phyloP scores from a whole-genome alignment of 2,113 vertebrate genomes.

The Capreolus pygargus region DNA sequence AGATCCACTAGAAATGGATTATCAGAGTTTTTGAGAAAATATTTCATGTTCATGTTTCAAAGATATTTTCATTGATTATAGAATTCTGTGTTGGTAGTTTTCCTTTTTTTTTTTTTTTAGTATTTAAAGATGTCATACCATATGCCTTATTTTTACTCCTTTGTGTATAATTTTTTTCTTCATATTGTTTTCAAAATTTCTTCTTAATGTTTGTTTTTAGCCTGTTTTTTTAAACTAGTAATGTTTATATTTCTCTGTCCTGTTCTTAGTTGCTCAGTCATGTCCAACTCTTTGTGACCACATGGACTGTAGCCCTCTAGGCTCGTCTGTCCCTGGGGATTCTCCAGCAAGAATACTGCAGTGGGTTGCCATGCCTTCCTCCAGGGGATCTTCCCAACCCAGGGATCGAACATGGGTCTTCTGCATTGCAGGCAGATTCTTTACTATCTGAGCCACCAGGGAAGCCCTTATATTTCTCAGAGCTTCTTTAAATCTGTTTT shows the following conservation, averaged over 20 bases:
- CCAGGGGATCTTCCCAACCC: no score
- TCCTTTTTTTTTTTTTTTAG: neutral
- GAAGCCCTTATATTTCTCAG: no score
- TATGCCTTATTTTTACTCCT: neutral
- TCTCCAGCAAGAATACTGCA: no score
- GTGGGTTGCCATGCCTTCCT: no score
- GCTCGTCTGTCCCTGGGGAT: no score
- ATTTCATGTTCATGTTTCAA: neutral
- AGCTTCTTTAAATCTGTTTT: neutral
- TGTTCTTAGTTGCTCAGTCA: no score
- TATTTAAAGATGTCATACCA: neutral
- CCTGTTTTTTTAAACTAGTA: neutral
- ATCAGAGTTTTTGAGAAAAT: neutral
- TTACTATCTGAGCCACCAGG: no score
- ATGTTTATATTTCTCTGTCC: neutral
- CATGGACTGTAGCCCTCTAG: no score
- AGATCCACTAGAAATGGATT: neutral
- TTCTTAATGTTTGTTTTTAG: neutral
- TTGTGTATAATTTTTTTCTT: neutral
- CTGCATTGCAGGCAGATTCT: no score
- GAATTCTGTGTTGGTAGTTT: neutral
- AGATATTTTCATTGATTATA: neutral
- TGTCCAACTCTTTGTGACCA: no score
- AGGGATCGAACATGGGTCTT: no score
- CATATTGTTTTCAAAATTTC: neutral